Conservation (phyloP, 2,797 vertebrate genomes). For the Pachyuromys duprasi region DNA sequence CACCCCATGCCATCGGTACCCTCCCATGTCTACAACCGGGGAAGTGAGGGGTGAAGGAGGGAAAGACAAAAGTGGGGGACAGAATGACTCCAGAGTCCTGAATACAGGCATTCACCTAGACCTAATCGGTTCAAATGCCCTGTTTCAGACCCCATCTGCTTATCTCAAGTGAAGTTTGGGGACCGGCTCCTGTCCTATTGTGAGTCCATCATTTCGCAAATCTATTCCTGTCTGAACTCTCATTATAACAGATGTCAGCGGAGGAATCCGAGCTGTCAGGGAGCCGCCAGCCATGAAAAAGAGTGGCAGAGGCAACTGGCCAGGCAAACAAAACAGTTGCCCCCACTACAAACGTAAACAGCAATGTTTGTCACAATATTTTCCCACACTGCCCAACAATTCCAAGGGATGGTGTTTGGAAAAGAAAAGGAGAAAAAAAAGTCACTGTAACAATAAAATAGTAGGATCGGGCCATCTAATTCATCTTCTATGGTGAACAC, state of each 20-base stretch:
- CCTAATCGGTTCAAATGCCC: conserved; percentile 74
- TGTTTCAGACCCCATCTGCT: conserved; percentile 78
- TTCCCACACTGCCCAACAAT: conserved; percentile 78
- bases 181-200: conserved; percentile 77
- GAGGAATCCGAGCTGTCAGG: conserved; percentile 87
- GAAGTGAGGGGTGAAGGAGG: not conserved
- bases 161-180: conserved; percentile 83
- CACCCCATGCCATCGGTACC: conserved; percentile 68
- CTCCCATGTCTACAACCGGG: conserved; percentile 65
- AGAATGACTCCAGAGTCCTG: conserved; percentile 11
- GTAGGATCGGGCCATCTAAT: not conserved
- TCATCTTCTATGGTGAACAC: not conserved
- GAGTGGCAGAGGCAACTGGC: conserved; percentile 74
- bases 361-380: conserved; percentile 77
- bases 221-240: conserved; percentile 86
- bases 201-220: conserved; percentile 83
- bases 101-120: conserved; percentile 71
- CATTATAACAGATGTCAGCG: conserved; percentile 86
- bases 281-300: conserved; percentile 84
- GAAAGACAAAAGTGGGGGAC: conserved; percentile 21
- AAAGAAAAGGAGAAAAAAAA: not conserved
- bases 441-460: not conserved
- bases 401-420: not conserved
- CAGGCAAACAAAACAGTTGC: conserved; percentile 51
- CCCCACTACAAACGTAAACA: conserved; percentile 65